Conservation (phyloP, 1,140 invertebrate genomes). For the Drosophila grimshawi region DNA sequence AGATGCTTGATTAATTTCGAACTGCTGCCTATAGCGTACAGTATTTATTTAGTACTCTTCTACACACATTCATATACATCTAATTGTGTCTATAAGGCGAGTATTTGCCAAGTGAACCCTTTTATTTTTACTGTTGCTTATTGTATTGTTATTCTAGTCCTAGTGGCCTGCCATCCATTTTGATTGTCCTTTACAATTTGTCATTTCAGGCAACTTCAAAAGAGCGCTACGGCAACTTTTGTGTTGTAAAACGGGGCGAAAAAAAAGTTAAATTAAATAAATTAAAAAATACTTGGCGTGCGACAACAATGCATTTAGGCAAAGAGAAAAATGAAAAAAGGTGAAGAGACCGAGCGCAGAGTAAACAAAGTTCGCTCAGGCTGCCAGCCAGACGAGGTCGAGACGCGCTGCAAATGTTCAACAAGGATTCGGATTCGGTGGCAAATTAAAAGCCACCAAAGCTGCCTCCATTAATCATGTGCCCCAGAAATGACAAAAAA, state of each 20-base stretch:
- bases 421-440: slow-evolving; percentile 62
- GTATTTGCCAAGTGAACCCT: not conserved
- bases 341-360: slow-evolving; percentile 41
- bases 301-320: slow-evolving; percentile 59
- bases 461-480: slow-evolving; percentile 70
- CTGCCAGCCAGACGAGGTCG: slow-evolving; percentile 51
- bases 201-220: slow-evolving; percentile 66
- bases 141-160: slow-evolving; percentile 13
- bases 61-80: no score
- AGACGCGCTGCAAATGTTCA: slow-evolving; percentile 55
- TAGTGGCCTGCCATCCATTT: slow-evolving; percentile 15
- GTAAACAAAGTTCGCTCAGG: slow-evolving; percentile 65
- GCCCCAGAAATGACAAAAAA: slow-evolving; percentile 17
- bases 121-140: not conserved
- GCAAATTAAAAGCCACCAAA: slow-evolving; percentile 76
- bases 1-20: no score
- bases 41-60: not conserved
- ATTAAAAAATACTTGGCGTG: slow-evolving; percentile 77
- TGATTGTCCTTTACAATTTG: slow-evolving; percentile 58
- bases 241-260: slow-evolving; percentile 35
- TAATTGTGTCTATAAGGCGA: not conserved
- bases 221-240: slow-evolving; percentile 56
- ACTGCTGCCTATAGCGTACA: not conserved
- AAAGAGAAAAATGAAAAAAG: slow-evolving; percentile 26
- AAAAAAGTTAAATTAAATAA: slow-evolving; percentile 78